These are phyloP conservation scores for Coregonus suidteri DNA, from an alignment of 2,797 vertebrate genomes.

Conservation along the genomic window DNA sequence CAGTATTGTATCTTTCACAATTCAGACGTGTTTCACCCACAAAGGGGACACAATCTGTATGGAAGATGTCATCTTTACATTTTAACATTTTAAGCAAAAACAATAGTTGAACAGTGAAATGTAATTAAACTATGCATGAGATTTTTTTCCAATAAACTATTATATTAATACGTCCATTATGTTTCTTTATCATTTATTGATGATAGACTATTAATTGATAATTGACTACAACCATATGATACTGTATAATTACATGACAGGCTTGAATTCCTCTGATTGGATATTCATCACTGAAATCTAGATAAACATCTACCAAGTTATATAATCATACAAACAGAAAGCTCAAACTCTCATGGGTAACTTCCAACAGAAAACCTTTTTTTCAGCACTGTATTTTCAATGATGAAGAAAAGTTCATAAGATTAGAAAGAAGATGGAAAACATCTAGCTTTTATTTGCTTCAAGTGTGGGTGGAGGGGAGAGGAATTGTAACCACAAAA, in stretches of 20 bases:
- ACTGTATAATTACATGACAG: not conserved
- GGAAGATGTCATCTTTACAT: slow-evolving; percentile 16
- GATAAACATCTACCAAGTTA: not conserved
- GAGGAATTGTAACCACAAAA: not conserved
- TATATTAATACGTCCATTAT: slow-evolving; percentile 43
- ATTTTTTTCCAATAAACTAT: slow-evolving; percentile 50
- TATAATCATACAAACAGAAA: not conserved
- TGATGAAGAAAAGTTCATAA: not conserved
- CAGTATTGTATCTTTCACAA: slow-evolving; percentile 34
- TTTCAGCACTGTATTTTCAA: no score
- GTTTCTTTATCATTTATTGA: slow-evolving; percentile 34
- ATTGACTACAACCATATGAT: not conserved
- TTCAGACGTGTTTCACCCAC: not conserved
- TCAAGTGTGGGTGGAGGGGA: not conserved
- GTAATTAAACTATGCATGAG: slow-evolving; percentile 11
- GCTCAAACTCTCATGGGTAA: no score
- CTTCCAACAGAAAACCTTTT: no score
- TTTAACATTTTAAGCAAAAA: slow-evolving; percentile 2
- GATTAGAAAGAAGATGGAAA: not conserved
- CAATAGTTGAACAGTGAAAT: slow-evolving; percentile 26
- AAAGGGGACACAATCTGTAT: slow-evolving; percentile 18
- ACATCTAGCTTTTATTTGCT: not conserved
- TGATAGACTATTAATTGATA: not conserved
- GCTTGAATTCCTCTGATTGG: not conserved
- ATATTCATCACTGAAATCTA: not conserved